Base-by-base conservation (phyloP, 2,797 vertebrate genomes). In the Glossophaga mutica region DNA sequence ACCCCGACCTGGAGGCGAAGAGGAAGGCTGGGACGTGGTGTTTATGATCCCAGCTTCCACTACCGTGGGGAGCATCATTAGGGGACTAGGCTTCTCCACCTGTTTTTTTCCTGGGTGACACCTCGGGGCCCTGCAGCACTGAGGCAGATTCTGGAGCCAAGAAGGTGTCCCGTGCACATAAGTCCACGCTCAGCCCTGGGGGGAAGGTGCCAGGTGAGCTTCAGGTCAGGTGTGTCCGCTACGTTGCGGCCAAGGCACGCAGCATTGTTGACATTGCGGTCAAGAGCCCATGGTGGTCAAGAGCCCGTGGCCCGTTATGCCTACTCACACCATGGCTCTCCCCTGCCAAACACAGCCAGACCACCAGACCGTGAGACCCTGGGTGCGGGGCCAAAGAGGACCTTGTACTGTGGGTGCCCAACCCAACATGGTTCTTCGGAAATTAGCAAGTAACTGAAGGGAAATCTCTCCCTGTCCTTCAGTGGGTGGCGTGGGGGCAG, bases 191-290 rank as follows among this genome's bases (percentile, higher is more conserved):
- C 26, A 12, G 52, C 16, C 46, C 16, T 0, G 9, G 44, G 9
- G 18, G 39, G 19, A 34, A 37, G 52, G 29, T 16, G 21, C 65
- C 29, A 15, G 46, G 37, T 1, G 5, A 0, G 76, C 29, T 32
- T 9, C 0, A 3, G 29, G 39, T 1, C 19, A 12, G 15, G 7
- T 9, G 15, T 48, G 16, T 44, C 16, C 37, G 37, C 42, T 1
- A 22, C 10, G 15, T 11, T 9, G 55, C 44, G 2, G 1, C 34
- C 5, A 15, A 46, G 24, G 0, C 52, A 32, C 44, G 6, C 9
- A 0, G 22, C 32, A 3, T 6, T 12, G 0, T 0, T 21, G 29
- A 19, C 11, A 14, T 19, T 44, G 18, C 0, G 0, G 37, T 39
- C 48, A 14, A 9, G 22, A 67, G 19, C 1, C 1, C 26, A 0